These are phyloP conservation scores for Gymnocheta viridis DNA, from an alignment of 2,888 invertebrate genomes.

Conservation along the genomic window DNA sequence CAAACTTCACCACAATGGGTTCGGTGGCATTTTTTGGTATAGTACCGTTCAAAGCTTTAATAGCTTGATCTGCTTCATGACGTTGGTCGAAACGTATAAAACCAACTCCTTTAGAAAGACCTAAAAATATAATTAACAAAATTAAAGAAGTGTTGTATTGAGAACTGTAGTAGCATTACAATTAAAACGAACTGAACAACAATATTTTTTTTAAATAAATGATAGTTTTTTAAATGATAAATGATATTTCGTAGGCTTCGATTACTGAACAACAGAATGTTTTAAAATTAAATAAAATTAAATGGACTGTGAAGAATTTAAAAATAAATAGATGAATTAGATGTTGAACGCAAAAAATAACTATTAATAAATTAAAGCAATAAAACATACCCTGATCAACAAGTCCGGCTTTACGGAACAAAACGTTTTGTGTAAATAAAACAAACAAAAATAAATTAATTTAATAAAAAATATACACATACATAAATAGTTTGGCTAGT, in stretches of 20 bases:
- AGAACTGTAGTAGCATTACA: not conserved
- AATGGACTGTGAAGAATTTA: constrained; percentile 28
- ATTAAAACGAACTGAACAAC: not conserved
- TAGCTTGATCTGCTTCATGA: constrained; percentile 94
- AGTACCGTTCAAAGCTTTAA: constrained; percentile 94
- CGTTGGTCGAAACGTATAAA: constrained; percentile 97
- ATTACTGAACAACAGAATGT: too few relatives aligned
- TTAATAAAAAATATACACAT: constrained; percentile 39
- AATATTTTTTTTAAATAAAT: not conserved
- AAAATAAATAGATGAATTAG: constrained; percentile 13
- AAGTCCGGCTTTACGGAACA: constrained; percentile 81
- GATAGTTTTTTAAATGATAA: not conserved
- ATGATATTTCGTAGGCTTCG: not conserved
- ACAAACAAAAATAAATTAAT: constrained; percentile 68
- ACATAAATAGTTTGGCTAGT: not conserved
- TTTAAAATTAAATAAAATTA: constrained; percentile 20
- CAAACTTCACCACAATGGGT: constrained; percentile 97
- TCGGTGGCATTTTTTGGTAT: constrained; percentile 94
- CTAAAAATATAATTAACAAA: constrained; percentile 81
- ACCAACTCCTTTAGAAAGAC: constrained; percentile 96
- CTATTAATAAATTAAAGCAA: constrained; percentile 62
- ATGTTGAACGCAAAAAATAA: constrained; percentile 52
- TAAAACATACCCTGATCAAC: constrained; percentile 82
- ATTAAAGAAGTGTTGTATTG: not conserved
- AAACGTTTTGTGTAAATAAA: constrained; percentile 67